Evolutionary conservation across 2,888 invertebrate species (phyloP), one percentile per base, ranked within the genome.

Genomic region (Drosophila nigricruria): DNA sequence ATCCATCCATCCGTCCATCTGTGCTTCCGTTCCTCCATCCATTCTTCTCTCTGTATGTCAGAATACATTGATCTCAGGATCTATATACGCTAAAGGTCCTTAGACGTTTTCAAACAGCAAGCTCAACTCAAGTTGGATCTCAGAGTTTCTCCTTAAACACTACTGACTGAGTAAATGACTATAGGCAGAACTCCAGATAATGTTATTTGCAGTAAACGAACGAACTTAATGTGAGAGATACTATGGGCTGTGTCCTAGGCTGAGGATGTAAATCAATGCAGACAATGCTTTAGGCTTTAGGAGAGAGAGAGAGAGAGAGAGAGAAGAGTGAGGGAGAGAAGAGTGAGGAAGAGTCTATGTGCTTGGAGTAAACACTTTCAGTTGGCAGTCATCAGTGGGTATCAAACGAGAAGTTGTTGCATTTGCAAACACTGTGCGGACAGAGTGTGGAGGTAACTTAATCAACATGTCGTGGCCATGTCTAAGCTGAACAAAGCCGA

Each of bases 381-480:
- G 47, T 14, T 20, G 42, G n/a, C 38, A 36, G 43, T 18, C 38
- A n/a, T 18, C 43, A 66, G 12, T 32, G 20, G 45, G 36, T 32
- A 38, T 36, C 53, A 25, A 36, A 25, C 56, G 38, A 32, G 47
- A 30, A 56, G 54, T 27, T 42, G 43, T 23, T 16, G 57, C 25
- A 66, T 50, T 66, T 66, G 54, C 43, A 30, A 32, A 49, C 23
- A 18, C n/a, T n/a, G 49, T 34, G 54, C 34, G 49, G 60, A 23
- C n/a, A 18, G 45, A 12, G 10, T 36, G 34, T 36, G 49, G 20
- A 23, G 67, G 58, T 18, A 69, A 77, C 88, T 88, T 89, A 85
- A 84, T 84, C 89, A 84, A 88, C 88, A 82, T 89, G 88, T 89
- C 89, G 76, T 74, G 86, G 78, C 73, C 77, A 69, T 75, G 89